These are phyloP conservation scores for Sycobia sp. DNA, from an alignment of 1,140 invertebrate genomes.

Conservation along the genomic window DNA sequence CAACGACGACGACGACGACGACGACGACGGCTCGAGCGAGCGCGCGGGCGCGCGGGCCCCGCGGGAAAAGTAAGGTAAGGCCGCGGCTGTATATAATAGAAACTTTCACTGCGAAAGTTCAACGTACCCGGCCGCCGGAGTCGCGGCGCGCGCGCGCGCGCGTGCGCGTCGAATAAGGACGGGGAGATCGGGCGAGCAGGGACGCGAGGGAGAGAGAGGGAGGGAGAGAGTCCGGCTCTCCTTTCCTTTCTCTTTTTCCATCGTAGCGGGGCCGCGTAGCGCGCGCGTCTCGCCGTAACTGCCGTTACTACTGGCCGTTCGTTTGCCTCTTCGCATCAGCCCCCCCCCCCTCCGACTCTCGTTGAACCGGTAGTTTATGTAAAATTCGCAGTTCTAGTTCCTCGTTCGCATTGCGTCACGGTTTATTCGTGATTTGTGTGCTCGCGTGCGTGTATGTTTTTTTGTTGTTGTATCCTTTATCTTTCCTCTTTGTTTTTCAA, in stretches of 20 bases:
- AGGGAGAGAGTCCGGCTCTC: too few species aligned
- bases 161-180: background rate
- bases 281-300: conserved; percentile 11
- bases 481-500: too few species aligned
- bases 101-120: conserved; percentile 63
- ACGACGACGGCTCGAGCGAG: too few species aligned
- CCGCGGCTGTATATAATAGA: conserved; percentile 63
- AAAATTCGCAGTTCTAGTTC: too few species aligned
- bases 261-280: conserved; percentile 4
- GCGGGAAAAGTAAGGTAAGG: conserved; percentile 62
- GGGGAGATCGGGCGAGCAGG: too few species aligned
- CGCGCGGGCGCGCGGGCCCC: conserved; percentile 28
- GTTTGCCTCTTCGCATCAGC: background rate
- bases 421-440: too few species aligned
- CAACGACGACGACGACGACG: too few species aligned
- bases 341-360: background rate
- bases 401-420: too few species aligned
- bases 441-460: too few species aligned
- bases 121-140: conserved; percentile 39
- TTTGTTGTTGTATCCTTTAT: too few species aligned
- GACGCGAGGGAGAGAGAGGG: too few species aligned
- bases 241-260: conserved; percentile 32
- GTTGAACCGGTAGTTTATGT: conserved; percentile 6
- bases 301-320: background rate
- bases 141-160: background rate